Base-by-base conservation (phyloP, 1,140 invertebrate genomes). In the Drosophila rufa region DNA sequence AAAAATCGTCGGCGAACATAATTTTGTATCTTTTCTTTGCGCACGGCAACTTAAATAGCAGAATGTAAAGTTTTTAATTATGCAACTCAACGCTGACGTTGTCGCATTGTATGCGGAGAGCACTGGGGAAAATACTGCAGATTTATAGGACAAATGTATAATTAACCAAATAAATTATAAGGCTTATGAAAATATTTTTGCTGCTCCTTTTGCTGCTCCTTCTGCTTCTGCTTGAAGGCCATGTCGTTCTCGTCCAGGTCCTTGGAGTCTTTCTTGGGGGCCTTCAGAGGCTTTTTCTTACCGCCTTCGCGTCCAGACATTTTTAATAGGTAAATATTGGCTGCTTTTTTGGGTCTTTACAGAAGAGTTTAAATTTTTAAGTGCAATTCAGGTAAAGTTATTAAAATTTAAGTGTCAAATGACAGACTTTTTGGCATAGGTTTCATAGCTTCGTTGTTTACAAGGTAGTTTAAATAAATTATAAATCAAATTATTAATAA, bases 281-380 rank as follows among this genome's bases (percentile, higher is more conserved):
- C 95, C 93, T 98, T 98, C 67, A 98, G 92, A 15, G 97, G 97
- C 92, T 98, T 98, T 92, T 98, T 98, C 85, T 98, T 98, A 55
- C 97, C 97, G 93, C 97, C 97, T 93, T 97, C 96, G 79, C 96
- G 95, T 59, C 96, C 95, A 87, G 96, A 96, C 97, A 97, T 97
- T 40, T 40, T 25, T 40, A 5, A 38, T 3, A 9, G 6, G 2
- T n/a, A 22, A 22, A 4, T 4, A 4, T 15, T 38, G 33, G 9
- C 33, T 9, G 7, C 14, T 12, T 19, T 53, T 53, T 15, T 9
- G 1, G 2, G 17, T 55, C 17, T 36, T 19, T 15, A 9, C 1
- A 4, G 14, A 55, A 22, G 14, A 55, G 8, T 14, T 14, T 14
- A 0, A 7, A 53, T 14, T 53, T 36, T 14, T 9, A 14, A 2